phyloP scores from a whole-genome alignment of 2,888 invertebrate genomes.

The Venustoraphidia nigricollis region DNA sequence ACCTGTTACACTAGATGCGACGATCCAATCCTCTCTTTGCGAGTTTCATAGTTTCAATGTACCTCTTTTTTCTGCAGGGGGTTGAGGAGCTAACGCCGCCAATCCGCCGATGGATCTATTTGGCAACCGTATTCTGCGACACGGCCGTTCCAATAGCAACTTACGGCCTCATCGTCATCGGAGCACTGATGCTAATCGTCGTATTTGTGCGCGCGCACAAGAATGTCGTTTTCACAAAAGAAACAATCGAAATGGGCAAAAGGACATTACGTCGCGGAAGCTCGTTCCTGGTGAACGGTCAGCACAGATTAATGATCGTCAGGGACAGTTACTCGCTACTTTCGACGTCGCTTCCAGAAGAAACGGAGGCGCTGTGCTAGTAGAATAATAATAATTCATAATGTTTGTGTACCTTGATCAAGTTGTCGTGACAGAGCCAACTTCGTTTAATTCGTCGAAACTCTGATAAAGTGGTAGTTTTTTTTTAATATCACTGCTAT shows the following conservation, averaged over 20 bases:
- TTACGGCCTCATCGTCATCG: slow-evolving; percentile 56
- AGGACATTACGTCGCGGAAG: slow-evolving; percentile 53
- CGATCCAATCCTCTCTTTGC: not conserved
- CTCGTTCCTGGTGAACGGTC: slow-evolving; percentile 39
- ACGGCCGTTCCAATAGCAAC: slow-evolving; percentile 51
- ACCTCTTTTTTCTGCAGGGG: slow-evolving; percentile 35
- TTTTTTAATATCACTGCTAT: no score
- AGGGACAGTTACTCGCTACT: slow-evolving; percentile 40
- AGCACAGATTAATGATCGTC: slow-evolving; percentile 39
- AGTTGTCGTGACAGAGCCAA: no score
- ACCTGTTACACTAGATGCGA: no score
- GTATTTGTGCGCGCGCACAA: slow-evolving; percentile 62
- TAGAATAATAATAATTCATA: no score
- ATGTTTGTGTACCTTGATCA: no score
- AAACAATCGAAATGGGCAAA: slow-evolving; percentile 63
- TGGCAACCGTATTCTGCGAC: slow-evolving; percentile 65
- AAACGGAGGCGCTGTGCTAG: slow-evolving; percentile 4
- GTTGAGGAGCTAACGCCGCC: slow-evolving; percentile 62
- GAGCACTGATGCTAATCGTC: slow-evolving; percentile 44
- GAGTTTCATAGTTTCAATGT: not conserved
- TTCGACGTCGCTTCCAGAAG: slow-evolving; percentile 7
- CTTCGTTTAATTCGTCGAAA: no score
- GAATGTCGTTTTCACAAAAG: slow-evolving; percentile 52
- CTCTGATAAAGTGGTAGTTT: no score
- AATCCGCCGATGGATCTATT: slow-evolving; percentile 67